A percentile compares a stretch with the other conserved stretches of the same genome.
phyloP scores from a whole-genome alignment of 2,888 invertebrate species.

The Pegoplata infirma region DNA sequence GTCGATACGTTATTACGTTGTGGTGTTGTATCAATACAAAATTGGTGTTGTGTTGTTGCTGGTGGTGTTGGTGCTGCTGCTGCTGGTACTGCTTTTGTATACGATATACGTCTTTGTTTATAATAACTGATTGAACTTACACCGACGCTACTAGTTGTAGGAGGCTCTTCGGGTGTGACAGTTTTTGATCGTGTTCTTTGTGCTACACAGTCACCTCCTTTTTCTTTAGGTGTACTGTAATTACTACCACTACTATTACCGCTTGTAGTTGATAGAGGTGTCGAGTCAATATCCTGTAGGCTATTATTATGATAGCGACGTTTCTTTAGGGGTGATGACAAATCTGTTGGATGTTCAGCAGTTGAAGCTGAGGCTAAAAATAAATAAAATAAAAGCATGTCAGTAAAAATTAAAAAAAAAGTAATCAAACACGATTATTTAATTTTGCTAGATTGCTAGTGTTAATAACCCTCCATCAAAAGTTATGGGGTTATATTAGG shows the following conservation, averaged over 20 bases:
- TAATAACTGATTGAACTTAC: slow-evolving; percentile 56
- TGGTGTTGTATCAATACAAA: slow-evolving; percentile 47
- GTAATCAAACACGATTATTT: no score
- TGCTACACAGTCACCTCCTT: slow-evolving; percentile 74
- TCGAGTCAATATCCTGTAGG: slow-evolving; percentile 37
- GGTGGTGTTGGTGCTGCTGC: slow-evolving; percentile 44
- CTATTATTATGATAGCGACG: slow-evolving; percentile 68
- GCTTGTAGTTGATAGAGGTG: slow-evolving; percentile 43
- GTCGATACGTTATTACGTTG: slow-evolving; percentile 30
- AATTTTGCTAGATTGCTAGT: no score
- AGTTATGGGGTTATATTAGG: no score
- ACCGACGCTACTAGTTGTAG: slow-evolving; percentile 68
- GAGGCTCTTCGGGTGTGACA: slow-evolving; percentile 67
- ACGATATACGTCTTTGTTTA: slow-evolving; percentile 45
- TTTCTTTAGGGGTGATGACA: slow-evolving; percentile 71
- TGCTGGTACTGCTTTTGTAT: slow-evolving; percentile 48
- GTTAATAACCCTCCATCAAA: no score
- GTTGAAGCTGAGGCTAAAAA: slow-evolving; percentile 64
- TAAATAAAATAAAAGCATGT: background rate
- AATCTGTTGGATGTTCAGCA: slow-evolving; percentile 69
- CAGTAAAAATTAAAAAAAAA: background rate
- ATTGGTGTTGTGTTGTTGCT: slow-evolving; percentile 45
- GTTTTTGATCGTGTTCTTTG: slow-evolving; percentile 77
- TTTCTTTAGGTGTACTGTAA: slow-evolving; percentile 40
- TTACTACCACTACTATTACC: slow-evolving; percentile 47